Evolutionary conservation across 2,113 vertebrate genomes (phyloP), one percentile per base, ranked within the genome.

Genomic region (Nesospiza acunhae): DNA sequence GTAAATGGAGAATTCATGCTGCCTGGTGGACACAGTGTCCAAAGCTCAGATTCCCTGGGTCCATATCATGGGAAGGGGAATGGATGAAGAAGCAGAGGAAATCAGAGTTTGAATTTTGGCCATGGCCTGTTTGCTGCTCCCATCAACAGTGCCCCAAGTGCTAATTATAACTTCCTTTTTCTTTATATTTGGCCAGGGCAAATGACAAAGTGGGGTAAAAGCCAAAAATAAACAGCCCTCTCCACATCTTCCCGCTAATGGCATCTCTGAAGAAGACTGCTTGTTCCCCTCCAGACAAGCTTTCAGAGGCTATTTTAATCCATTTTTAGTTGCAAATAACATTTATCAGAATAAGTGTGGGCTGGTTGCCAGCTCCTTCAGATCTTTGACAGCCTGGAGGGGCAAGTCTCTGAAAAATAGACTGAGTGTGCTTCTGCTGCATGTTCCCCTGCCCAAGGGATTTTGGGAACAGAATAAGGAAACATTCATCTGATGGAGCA

Each of bases 221-320:
- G 60, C 63, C 87, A 80, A 95, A 95, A 90, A 84, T 87, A 75
- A 91, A 80, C 60, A 80, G 49, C 58, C 90, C 11, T 70, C 53
- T 87, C 73, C 73, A 87, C 39, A 30, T 91, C 84, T 92, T 84
- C 35, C 41, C 69, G 33, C 81, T 89, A 96, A 93, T 91, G 56
- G 75, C 74, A 58, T 87, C 87, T 81, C 78, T 81, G 78, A 89
- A 85, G 39, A 85, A 93, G 78, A 86, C 81, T 84, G 75, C 91
- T 92, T 84, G 79, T 92, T 97, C 92, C 60, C 60, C 85, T 93
- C 82, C 92, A 91, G 90, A 91, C 22, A 41, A 85, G 87, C 66
- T 92, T 93, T 86, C 84, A 91, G 94, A 86, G 68, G 89, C 50
- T 94, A 95, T 96, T 96, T 96, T 62, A 93, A 84, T 97, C 94